A percentile compares a stretch with the other conserved stretches of the same genome.
phyloP scores from a whole-genome alignment of 2,797 vertebrate genomes.

The Lagorchestes hirsutus region DNA sequence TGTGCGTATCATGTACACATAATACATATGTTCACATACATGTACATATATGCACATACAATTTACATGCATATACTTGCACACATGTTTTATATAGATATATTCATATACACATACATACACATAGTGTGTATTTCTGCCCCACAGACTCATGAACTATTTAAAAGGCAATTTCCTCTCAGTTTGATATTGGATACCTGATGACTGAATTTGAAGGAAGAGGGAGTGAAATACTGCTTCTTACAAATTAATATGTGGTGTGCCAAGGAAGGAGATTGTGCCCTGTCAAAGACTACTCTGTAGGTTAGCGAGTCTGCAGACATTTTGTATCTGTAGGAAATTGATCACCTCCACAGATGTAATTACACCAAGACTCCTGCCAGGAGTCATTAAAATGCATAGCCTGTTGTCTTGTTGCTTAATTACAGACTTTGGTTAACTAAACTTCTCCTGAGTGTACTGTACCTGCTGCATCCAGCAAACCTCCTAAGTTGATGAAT shows the following conservation, averaged over 20 bases:
- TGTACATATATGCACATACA: not conserved
- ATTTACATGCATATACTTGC: not conserved
- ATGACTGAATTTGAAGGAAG: not conserved
- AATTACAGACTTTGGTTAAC: conserved; percentile 67
- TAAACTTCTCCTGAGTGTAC: conserved; percentile 33
- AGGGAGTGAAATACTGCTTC: not conserved
- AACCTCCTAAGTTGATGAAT: not conserved
- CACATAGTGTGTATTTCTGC: not conserved
- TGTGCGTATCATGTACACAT: not conserved
- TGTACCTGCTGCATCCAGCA: conserved; percentile 63
- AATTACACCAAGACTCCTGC: conserved; percentile 65
- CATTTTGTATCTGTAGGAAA: conserved; percentile 53
- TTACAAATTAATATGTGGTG: not conserved
- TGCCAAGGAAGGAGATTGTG: not conserved
- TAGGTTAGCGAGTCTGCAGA: conserved; percentile 15
- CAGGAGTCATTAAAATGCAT: conserved; percentile 70
- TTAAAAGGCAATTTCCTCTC: not conserved
- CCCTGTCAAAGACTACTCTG: conserved; percentile 17
- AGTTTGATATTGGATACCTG: not conserved
- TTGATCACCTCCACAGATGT: conserved; percentile 62
- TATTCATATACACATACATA: not conserved
- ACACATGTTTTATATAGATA: too few relatives aligned
- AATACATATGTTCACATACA: too few relatives aligned
- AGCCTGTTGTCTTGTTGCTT: conserved; percentile 62
- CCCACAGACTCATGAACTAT: not conserved